phyloP scores from a whole-genome alignment of 2,888 invertebrate species.

The Amblyteles armatorius region DNA sequence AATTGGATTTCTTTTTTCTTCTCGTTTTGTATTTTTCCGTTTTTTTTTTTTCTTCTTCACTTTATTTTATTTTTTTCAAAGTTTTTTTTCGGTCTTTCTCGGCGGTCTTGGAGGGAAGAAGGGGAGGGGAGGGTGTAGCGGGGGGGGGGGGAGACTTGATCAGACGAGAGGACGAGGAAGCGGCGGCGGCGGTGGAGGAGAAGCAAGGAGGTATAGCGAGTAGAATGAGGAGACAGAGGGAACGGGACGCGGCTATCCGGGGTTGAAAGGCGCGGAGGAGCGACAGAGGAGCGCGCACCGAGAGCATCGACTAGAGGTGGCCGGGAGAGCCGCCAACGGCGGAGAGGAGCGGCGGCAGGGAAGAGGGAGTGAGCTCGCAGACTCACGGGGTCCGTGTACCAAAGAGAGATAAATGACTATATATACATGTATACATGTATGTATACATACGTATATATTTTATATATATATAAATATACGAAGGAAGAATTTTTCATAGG shows the following conservation, averaged over 20 bases:
- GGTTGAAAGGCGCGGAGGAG: slow-evolving; percentile 66
- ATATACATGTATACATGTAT: not conserved
- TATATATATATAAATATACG: not conserved
- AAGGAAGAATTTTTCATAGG: not conserved
- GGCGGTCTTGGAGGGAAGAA: slow-evolving; percentile 69
- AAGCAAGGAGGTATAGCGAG: slow-evolving; percentile 63
- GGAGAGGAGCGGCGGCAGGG: slow-evolving; percentile 53
- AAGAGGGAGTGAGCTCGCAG: slow-evolving; percentile 59
- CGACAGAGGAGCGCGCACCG: slow-evolving; percentile 61
- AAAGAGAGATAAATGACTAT: slow-evolving; percentile 71
- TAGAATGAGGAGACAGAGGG: slow-evolving; percentile 61
- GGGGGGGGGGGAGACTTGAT: slow-evolving; percentile 59
- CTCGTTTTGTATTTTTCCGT: slow-evolving; percentile 73
- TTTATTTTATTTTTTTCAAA: slow-evolving; percentile 41
- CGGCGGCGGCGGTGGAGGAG: slow-evolving; percentile 53
- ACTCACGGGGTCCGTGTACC: slow-evolving; percentile 50
- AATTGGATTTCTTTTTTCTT: slow-evolving; percentile 83
- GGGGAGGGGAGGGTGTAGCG: slow-evolving; percentile 41
- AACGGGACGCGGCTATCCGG: slow-evolving; percentile 55
- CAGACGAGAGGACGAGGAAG: slow-evolving; percentile 71
- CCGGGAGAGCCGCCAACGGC: slow-evolving; percentile 58
- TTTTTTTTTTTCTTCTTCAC: slow-evolving; percentile 68
- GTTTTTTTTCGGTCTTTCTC: slow-evolving; percentile 82
- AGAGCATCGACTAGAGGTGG: slow-evolving; percentile 66
- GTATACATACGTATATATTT: not conserved